phyloP scores from a whole-genome alignment of 2,888 invertebrate species.

The Ypsolopha scabrella region DNA sequence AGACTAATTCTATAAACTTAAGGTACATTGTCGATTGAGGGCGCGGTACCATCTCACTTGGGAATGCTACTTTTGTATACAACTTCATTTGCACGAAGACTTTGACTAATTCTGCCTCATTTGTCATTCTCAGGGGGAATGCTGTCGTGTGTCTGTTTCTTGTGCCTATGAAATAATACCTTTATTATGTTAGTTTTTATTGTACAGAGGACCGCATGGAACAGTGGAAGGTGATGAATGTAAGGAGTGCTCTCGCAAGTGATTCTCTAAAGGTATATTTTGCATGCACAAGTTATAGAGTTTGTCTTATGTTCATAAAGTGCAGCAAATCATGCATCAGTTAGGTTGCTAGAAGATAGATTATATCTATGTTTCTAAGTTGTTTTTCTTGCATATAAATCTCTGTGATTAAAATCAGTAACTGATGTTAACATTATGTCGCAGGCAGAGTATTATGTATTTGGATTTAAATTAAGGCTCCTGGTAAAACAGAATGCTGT shows the following conservation, averaged over 20 bases:
- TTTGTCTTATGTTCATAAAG: conserved; percentile 42
- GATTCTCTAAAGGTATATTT: conserved; percentile 45
- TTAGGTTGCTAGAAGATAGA: conserved; percentile 55
- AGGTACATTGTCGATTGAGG: background rate
- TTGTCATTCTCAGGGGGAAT: background rate
- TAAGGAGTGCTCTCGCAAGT: conserved; percentile 35
- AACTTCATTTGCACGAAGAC: background rate
- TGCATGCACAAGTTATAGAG: conserved; percentile 45
- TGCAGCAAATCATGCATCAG: conserved; percentile 52
- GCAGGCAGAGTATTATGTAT: conserved; percentile 57
- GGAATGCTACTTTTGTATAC: background rate
- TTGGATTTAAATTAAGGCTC: conserved; percentile 35
- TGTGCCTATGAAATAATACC: conserved; percentile 53
- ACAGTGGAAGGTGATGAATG: conserved; percentile 62
- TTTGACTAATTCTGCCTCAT: background rate
- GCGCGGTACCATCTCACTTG: background rate
- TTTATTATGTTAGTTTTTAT: conserved; percentile 36
- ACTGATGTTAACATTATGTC: conserved; percentile 48
- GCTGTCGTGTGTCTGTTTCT: conserved; percentile 20
- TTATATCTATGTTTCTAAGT: conserved; percentile 50
- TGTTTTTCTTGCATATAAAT: conserved; percentile 42
- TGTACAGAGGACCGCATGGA: conserved; percentile 57
- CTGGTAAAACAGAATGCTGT: conserved; percentile 59
- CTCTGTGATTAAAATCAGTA: conserved; percentile 64
- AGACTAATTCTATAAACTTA: conserved; percentile 72